Conservation (phyloP, 2,113 vertebrate species). For the Prolemur simus region DNA sequence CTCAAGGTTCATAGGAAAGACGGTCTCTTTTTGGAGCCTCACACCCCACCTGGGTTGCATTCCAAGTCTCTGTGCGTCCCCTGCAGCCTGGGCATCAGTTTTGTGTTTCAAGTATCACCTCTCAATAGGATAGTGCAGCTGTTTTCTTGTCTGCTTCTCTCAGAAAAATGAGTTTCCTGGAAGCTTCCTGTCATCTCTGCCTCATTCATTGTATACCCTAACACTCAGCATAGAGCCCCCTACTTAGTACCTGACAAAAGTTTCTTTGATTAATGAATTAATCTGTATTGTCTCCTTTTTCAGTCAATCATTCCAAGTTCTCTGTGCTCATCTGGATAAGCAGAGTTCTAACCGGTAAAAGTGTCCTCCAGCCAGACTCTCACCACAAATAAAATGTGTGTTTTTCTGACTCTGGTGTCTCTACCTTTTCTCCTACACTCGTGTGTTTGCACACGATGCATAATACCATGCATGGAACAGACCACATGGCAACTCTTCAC, state of each 20-base stretch:
- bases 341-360: background rate
- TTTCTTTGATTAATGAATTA: background rate
- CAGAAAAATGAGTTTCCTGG: background rate
- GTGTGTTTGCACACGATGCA: background rate
- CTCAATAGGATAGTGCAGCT: background rate
- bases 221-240: background rate
- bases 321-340: background rate
- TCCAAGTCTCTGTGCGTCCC: background rate
- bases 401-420: background rate
- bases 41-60: rapidly evolving
- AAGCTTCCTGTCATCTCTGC: background rate
- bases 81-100: background rate
- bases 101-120: background rate
- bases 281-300: background rate
- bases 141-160: background rate
- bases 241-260: background rate
- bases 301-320: background rate
- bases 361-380: background rate
- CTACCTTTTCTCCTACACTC: background rate
- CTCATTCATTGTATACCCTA: background rate
- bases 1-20: background rate
- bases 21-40: background rate
- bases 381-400: background rate
- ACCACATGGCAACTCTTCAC: background rate
- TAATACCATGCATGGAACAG: background rate